A percentile compares a stretch with the other conserved stretches of the same genome.
Conservation (phyloP, 2,888 invertebrate genomes). For the Torymus tubicola region DNA sequence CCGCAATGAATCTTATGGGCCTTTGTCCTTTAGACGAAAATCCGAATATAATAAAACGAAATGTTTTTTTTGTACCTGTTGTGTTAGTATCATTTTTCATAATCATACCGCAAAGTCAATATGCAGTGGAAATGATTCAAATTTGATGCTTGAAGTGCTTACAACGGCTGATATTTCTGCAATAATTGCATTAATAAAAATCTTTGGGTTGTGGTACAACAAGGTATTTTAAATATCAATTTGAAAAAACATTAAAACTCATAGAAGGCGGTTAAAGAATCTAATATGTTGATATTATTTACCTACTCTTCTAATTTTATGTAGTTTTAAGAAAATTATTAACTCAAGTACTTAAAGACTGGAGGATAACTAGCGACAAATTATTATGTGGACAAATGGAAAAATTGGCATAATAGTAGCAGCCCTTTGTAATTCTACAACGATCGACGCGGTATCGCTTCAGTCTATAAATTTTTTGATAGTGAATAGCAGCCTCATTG, state of each 20-base stretch:
- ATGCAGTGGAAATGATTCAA: constrained; percentile 27
- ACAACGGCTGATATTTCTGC: constrained; percentile 27
- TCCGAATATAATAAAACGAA: background rate
- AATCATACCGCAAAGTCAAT: constrained; percentile 43
- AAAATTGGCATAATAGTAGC: background rate
- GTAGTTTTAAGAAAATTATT: constrained; percentile 18
- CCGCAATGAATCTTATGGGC: constrained; percentile 62
- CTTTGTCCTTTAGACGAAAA: constrained; percentile 61
- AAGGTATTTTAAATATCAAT: constrained; percentile 32
- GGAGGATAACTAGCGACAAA: constrained; percentile 29
- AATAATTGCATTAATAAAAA: constrained; percentile 29
- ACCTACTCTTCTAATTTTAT: background rate
- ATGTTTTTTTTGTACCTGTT: background rate
- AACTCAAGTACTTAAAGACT: constrained; percentile 24
- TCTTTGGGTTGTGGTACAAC: constrained; percentile 38
- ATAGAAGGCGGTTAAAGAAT: too few species aligned
- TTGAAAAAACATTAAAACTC: too few species aligned
- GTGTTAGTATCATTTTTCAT: constrained; percentile 39
- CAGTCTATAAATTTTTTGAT: background rate
- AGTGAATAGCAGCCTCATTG: background rate
- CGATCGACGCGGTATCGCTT: background rate
- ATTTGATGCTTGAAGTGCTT: constrained; percentile 45
- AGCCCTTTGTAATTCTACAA: constrained; percentile 7
- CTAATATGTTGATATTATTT: too few species aligned
- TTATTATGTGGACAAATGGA: constrained; percentile 33